Conservation (phyloP, 2,113 vertebrate species). For the Melanostigma gelatinosum region DNA sequence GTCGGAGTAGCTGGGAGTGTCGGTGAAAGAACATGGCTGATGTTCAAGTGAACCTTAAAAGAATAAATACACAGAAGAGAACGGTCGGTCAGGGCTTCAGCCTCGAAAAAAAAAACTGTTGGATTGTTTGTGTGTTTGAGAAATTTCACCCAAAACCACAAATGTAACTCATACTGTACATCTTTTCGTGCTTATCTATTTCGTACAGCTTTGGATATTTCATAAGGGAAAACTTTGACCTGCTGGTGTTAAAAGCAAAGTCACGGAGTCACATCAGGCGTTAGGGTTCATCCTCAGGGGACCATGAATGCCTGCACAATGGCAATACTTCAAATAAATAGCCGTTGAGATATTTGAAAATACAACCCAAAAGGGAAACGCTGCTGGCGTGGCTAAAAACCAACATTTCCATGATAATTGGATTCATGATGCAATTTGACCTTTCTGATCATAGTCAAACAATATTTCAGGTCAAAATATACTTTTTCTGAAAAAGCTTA, state of each 20-base stretch:
- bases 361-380: neutral
- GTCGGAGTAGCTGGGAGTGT: conserved; percentile 28
- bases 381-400: neutral
- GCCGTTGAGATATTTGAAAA: neutral
- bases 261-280: neutral
- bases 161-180: neutral
- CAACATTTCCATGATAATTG: neutral
- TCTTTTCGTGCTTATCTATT: neutral
- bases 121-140: too few relatives aligned
- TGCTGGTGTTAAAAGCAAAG: neutral
- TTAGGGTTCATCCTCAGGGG: neutral
- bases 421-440: neutral
- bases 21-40: conserved; percentile 3
- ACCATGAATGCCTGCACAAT: neutral
- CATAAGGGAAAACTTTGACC: neutral
- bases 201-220: neutral
- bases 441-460: neutral
- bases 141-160: neutral
- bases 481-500: neutral
- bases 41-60: conserved; percentile 16
- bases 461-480: neutral
- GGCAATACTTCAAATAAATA: neutral
- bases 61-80: neutral
- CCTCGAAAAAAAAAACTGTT: neutral
- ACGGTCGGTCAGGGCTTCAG: neutral